These are phyloP conservation scores for Catagonus wagneri DNA, from an alignment of 2,113 vertebrate genomes.

Conservation along the genomic window DNA sequence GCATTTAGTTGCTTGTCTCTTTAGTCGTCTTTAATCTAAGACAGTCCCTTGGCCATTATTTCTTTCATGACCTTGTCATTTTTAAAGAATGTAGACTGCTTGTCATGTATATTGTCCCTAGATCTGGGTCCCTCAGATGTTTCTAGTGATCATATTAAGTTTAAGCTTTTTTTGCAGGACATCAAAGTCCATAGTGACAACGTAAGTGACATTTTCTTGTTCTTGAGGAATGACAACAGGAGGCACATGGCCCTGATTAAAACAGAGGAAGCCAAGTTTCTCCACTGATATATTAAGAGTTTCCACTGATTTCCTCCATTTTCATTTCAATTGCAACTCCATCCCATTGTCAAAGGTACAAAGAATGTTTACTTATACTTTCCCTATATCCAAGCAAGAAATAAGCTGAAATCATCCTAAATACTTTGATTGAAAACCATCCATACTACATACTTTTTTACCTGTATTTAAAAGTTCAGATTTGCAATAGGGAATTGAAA, in stretches of 20 bases:
- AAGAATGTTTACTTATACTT: not conserved
- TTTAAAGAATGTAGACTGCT: not conserved
- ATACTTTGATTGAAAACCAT: slow-evolving; percentile 19
- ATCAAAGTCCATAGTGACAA: not conserved
- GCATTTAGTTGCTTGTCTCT: not conserved
- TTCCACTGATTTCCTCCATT: not conserved
- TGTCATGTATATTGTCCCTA: not conserved
- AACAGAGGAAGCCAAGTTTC: not conserved
- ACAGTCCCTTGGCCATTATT: no score
- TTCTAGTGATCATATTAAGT: slow-evolving; percentile 7
- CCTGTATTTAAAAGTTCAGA: not conserved
- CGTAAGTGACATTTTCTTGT: not conserved
- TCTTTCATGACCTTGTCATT: not conserved
- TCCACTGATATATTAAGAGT: not conserved
- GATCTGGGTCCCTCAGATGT: not conserved
- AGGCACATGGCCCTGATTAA: not conserved
- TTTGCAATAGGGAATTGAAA: slow-evolving; percentile 4
- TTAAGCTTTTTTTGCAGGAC: not conserved
- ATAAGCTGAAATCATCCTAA: slow-evolving; percentile 1
- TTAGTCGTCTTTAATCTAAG: no score
- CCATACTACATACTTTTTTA: not conserved
- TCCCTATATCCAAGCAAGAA: not conserved
- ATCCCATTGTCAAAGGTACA: not conserved
- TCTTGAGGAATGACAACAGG: not conserved
- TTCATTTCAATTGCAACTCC: not conserved